A percentile compares a stretch with the other conserved stretches of the same genome.
phyloP scores from a whole-genome alignment of 53 echinoderm and acorn worm genomes.

The Stichopus horrens region DNA sequence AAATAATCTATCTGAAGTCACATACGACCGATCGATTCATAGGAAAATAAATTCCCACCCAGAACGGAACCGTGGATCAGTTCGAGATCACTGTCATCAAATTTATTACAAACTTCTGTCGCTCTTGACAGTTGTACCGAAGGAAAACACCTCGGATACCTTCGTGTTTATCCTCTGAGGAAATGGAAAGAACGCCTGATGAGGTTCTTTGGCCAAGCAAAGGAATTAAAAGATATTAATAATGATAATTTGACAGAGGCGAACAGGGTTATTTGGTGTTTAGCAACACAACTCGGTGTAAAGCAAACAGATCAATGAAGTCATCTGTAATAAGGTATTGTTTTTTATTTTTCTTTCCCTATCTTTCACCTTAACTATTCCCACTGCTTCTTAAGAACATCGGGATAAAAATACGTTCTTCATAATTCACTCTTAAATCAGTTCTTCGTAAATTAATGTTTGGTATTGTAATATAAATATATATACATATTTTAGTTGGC shows the following conservation, averaged over 20 bases:
- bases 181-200: neutral
- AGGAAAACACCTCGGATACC: neutral
- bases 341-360: too few species aligned
- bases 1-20: constrained; percentile 10
- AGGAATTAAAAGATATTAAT: neutral
- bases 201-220: neutral
- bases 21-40: neutral
- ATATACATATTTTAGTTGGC: too few species aligned
- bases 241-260: neutral
- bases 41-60: constrained; percentile 30
- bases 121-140: neutral
- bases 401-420: too few species aligned
- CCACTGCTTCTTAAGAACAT: too few species aligned
- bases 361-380: too few species aligned
- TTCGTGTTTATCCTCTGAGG: neutral
- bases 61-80: neutral
- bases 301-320: too few species aligned
- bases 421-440: too few species aligned
- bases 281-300: too few species aligned
- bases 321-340: too few species aligned
- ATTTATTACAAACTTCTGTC: constrained; percentile 21
- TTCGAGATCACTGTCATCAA: neutral
- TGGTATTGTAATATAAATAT: too few species aligned
- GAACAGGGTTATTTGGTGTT: neutral
- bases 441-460: too few species aligned